Percentiles rank a stretch among this genome's conserved stretches.
These are phyloP conservation scores for Vulpes ferrilata DNA, from an alignment of 2,113 vertebrate species.

Conservation along the genomic window DNA sequence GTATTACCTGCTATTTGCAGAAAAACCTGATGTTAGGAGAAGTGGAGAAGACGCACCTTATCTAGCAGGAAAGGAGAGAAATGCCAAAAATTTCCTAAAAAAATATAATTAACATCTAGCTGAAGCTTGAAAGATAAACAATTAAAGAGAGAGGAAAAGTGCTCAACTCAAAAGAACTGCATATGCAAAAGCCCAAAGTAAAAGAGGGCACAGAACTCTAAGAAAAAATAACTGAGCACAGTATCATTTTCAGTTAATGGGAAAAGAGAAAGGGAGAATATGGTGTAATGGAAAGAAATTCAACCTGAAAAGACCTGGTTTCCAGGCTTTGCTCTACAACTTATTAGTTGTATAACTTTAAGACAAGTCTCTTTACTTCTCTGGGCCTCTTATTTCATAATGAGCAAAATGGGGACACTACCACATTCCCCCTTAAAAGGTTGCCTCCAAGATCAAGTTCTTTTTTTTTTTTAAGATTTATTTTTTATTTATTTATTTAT, in stretches of 20 bases:
- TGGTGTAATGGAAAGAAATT: constrained; percentile 62
- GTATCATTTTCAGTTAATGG: constrained; percentile 45
- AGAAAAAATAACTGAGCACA: not conserved
- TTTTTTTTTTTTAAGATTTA: not conserved
- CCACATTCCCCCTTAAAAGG: not conserved
- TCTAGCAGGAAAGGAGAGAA: not conserved
- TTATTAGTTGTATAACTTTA: not conserved
- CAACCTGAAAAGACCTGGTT: constrained; percentile 46
- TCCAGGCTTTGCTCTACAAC: constrained; percentile 7
- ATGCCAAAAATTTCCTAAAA: constrained; percentile 17
- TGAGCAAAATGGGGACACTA: not conserved
- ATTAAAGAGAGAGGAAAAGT: not conserved
- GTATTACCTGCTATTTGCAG: not conserved
- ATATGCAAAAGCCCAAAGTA: constrained; percentile 10
- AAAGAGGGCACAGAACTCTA: not conserved
- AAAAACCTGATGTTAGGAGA: not conserved
- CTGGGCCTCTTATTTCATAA: not conserved
- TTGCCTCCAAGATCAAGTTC: not conserved
- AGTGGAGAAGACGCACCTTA: not conserved
- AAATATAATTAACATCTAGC: not conserved
- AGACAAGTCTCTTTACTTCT: constrained; percentile 25
- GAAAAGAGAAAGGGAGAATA: constrained; percentile 44
- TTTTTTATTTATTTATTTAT: too few relatives aligned
- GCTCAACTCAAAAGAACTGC: not conserved
- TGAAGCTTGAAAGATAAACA: constrained; percentile 25